Base-by-base conservation (phyloP, 1,140 invertebrate genomes). In the Nautilus pompilius region DNA sequence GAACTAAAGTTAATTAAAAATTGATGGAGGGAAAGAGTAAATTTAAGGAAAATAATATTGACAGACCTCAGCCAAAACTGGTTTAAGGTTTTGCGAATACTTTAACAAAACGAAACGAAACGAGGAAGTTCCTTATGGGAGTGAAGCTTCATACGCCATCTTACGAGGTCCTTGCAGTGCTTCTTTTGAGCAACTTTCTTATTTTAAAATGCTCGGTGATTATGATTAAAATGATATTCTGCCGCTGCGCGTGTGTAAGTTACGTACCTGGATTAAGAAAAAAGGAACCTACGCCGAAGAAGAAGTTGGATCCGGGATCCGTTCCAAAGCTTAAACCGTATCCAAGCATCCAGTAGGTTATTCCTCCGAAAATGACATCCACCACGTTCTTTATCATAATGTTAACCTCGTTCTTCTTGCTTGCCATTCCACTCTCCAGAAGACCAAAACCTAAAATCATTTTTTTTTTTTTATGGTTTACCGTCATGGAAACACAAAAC, bases 321-420 rank as follows among this genome's bases (percentile, higher is more conserved):
- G 55, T 53, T 4, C 94, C 93, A 72, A 94, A 96, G 34, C 91
- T 94, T 73, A 96, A 86, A 0, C 91, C 92, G 80, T 93, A 98
- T 0, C 94, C 95, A 75, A 96, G 94, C 17, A 93, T 86, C 95
- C 95, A 97, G 81, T 96, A 97, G 0, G 93, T 95, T 4, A 95
- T 77, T 58, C 92, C 93, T 5, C 94, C 95, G 3, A 96, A 85
- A n/a, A 94, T 90, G 59, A 97, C 79, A 75, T 87, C 86, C 8
- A 87, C 71, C 15, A 86, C 74, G 69, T 87, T 87, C 72, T 87
- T 87, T 69, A 87, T 80, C 56, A 87, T 75, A 58, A 87, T 87
- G 65, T 86, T 87, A 0, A 85, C 86, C 20, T 85, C 82, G 65
- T 87, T 87, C 74, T 87, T 87, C 15, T 81, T 78, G 22, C 84